Evolutionary conservation across 2,113 vertebrate genomes (phyloP), one percentile per base, ranked within the genome.

Genomic region (Hystrix brachyura): DNA sequence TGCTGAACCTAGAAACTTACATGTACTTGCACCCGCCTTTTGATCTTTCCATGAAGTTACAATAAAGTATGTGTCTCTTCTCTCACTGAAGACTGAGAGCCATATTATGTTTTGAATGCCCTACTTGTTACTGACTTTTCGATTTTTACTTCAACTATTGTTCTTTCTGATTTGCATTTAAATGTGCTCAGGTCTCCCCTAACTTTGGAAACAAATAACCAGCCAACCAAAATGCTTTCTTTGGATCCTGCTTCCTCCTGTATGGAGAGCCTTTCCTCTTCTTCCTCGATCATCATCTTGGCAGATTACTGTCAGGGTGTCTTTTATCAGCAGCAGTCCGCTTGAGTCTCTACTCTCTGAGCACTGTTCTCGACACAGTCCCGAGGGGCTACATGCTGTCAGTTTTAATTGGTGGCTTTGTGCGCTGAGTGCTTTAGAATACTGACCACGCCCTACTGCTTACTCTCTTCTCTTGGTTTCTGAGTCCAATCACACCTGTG

Each of bases 401-500:
- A 8, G 18, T 65, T 80, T 53, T 62, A 9, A 5, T 0, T 55
- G 17, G 9, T 11, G 4, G 10, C 38, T 64, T 34, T 8, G 19
- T 57, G 76, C 15, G 29, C 43, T 62, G 29, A 38, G 29, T 3
- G 0, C 8, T 48, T 79, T 43, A 29, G 5, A 51, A 23, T 14
- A 18, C 0, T 46, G 64, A 15, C 34, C 17, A 10, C 10, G 83
- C 4, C 23, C 15, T 53, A 11, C 15, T 13, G 65, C 71, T 48
- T 11, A 5, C 13, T 89, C 72, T 78, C n/a, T 78, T 62, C 51
- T 48, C 10, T 38, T 83, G 51, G 19, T 12, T 57, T 65, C 15
- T 21, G 51, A 55, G 25, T 15, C 13, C 6, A 13, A 29, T n/a
- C 0, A 0, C 5, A 34, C 29, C 38, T 13, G 5, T 0, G 23